Evolutionary conservation across 2,797 vertebrate genomes (phyloP).

Genomic region (Lerista edwardsae): DNA sequence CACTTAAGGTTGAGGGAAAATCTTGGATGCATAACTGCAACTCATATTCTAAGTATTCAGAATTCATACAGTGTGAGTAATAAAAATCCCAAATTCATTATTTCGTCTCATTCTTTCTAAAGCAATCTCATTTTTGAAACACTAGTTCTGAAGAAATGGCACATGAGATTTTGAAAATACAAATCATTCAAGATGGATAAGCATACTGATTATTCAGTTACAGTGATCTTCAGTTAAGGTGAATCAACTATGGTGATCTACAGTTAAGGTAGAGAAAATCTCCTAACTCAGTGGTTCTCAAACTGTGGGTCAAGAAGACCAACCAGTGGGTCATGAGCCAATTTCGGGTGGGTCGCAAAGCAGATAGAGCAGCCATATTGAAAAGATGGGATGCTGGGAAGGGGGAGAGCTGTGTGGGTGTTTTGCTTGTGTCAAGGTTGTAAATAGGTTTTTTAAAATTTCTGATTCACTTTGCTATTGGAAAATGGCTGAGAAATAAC

Average conservation of each 20-base stretch:
- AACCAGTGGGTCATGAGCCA: too few relatives aligned
- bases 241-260: background rate
- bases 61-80: background rate
- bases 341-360: too few relatives aligned
- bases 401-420: too few relatives aligned
- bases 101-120: background rate
- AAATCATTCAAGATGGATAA: background rate
- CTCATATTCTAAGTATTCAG: background rate
- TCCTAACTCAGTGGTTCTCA: too few relatives aligned
- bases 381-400: too few relatives aligned
- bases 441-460: too few relatives aligned
- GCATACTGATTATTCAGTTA: background rate
- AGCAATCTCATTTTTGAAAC: background rate
- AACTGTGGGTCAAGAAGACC: too few relatives aligned
- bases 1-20: background rate
- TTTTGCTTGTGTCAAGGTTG: too few relatives aligned
- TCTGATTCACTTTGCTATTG: too few relatives aligned
- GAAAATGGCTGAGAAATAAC: too few relatives aligned
- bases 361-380: too few relatives aligned
- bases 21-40: background rate
- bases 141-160: background rate
- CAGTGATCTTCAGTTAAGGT: background rate
- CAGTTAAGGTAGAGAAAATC: background rate
- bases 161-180: slow-evolving; percentile 4
- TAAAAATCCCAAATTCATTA: background rate